Conservation (phyloP, 2,888 invertebrate species). For the Oxyteleia sp. region DNA sequence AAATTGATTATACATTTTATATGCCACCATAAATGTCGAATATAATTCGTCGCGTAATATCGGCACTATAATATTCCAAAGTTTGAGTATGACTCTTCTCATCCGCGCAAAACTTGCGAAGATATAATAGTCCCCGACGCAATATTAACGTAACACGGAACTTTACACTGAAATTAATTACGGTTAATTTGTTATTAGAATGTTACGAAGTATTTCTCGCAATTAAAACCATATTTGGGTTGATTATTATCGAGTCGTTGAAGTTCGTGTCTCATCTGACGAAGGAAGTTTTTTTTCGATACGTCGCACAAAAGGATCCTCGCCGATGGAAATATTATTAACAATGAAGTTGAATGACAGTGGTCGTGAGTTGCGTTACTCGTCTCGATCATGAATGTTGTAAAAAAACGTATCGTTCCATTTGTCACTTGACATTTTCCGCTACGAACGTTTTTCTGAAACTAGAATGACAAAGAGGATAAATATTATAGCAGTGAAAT, state of each 20-base stretch:
- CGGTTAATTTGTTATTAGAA: slow-evolving; percentile 49
- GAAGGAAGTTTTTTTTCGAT: slow-evolving; percentile 1
- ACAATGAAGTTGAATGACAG: slow-evolving; percentile 40
- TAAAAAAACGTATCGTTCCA: slow-evolving; percentile 36
- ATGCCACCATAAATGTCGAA: slow-evolving; percentile 12
- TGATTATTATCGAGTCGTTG: slow-evolving; percentile 12
- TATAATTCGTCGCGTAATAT: slow-evolving; percentile 29
- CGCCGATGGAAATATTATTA: slow-evolving; percentile 9
- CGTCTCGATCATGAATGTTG: slow-evolving; percentile 17
- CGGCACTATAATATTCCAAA: slow-evolving; percentile 35
- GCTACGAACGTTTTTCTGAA: slow-evolving; percentile 27
- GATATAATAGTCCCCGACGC: slow-evolving; percentile 55
- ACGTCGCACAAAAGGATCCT: background rate
- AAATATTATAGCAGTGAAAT: slow-evolving; percentile 30
- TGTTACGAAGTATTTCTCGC: slow-evolving; percentile 30
- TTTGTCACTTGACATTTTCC: slow-evolving; percentile 50
- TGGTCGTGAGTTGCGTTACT: slow-evolving; percentile 3
- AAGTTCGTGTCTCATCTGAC: background rate
- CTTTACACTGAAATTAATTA: slow-evolving; percentile 57
- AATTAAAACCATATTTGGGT: slow-evolving; percentile 36
- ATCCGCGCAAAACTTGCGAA: slow-evolving; percentile 39
- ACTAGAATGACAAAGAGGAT: slow-evolving; percentile 30
- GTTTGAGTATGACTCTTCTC: slow-evolving; percentile 52
- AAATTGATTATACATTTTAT: background rate
- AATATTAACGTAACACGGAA: slow-evolving; percentile 55